Percentiles rank a stretch among this genome's conserved stretches.
phyloP scores from a whole-genome alignment of 1,140 invertebrate species.

The Laupala kohalensis region DNA sequence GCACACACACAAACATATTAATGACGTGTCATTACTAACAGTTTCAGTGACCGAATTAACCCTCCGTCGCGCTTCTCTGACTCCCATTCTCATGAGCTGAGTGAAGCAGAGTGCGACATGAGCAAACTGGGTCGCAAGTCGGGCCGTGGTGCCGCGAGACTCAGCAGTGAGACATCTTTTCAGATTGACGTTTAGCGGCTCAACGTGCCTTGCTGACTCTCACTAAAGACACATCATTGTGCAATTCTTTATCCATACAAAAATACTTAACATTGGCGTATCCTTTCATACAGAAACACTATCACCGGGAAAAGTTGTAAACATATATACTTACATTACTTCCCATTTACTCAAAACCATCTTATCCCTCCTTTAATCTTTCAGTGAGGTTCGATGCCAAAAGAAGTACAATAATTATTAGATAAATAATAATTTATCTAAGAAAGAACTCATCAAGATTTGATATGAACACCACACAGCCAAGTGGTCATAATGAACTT shows the following conservation, averaged over 20 bases:
- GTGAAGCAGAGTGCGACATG: constrained; percentile 41
- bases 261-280: neutral
- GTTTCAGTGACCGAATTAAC: constrained; percentile 59
- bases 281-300: neutral
- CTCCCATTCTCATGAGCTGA: constrained; percentile 37
- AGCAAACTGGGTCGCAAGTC: constrained; percentile 20
- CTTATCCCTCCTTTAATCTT: neutral
- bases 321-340: neutral
- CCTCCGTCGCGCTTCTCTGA: constrained; percentile 59
- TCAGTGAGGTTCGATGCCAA: neutral
- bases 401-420: neutral
- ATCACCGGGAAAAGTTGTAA: neutral
- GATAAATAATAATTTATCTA: neutral
- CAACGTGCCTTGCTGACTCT: constrained; percentile 8
- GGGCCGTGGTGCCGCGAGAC: constrained; percentile 19
- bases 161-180: constrained; percentile 24
- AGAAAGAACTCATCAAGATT: neutral
- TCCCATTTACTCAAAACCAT: neutral
- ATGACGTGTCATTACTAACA: constrained; percentile 18
- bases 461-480: neutral
- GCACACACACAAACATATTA: neutral
- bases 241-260: neutral
- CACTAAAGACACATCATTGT: neutral
- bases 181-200: constrained; percentile 25
- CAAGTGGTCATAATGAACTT: constrained; percentile 7